A percentile compares a stretch with the other conserved stretches of the same genome.
phyloP scores from a whole-genome alignment of 2,113 vertebrate species.

The Maccullochella peelii region DNA sequence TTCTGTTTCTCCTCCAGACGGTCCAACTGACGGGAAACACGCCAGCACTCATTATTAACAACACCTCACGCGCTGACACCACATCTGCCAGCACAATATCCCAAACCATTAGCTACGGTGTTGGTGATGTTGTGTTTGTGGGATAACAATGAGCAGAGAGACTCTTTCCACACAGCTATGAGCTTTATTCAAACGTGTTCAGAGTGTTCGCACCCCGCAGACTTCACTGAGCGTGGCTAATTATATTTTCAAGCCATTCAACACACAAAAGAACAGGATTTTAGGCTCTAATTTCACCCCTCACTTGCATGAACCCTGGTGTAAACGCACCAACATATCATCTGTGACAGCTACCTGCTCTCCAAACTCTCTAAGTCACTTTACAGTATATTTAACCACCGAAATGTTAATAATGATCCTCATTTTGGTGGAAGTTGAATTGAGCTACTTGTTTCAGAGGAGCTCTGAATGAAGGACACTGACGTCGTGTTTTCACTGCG shows the following conservation, averaged over 20 bases:
- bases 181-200: slow-evolving; percentile 13
- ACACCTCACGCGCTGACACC: not conserved
- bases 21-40: slow-evolving; percentile 87
- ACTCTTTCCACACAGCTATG: slow-evolving; percentile 7
- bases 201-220: not conserved
- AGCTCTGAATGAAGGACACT: not conserved
- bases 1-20: slow-evolving; percentile 94
- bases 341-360: not conserved
- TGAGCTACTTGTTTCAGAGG: too few species aligned
- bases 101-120: not conserved
- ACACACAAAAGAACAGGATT: not conserved
- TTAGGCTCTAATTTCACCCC: not conserved
- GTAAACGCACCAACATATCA: not conserved
- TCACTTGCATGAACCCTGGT: not conserved
- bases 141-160: slow-evolving; percentile 21
- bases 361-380: not conserved
- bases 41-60: slow-evolving; percentile 1
- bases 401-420: too few species aligned
- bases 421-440: too few species aligned
- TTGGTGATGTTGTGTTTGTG: not conserved
- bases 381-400: not conserved
- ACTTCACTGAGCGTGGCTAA: slow-evolving; percentile 25
- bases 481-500: too few species aligned
- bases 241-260: not conserved
- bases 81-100: slow-evolving; percentile 13